Base-by-base conservation (phyloP, 64 coral and sea anemone species). In the Platygyra sinensis region DNA sequence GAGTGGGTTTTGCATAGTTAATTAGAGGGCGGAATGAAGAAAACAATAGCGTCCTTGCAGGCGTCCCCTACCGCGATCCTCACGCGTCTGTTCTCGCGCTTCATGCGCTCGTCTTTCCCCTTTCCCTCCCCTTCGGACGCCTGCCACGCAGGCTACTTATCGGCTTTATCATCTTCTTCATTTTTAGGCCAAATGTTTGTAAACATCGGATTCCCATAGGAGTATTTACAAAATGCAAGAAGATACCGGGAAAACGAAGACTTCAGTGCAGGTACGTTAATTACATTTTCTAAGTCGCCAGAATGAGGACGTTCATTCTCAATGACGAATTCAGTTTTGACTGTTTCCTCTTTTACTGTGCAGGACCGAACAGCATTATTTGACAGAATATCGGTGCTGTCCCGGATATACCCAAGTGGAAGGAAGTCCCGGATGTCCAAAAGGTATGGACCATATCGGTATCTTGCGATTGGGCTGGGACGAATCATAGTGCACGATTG, bases 371-470 rank as follows among this genome's bases (percentile, higher is more conserved):
- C 83, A 80, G 3, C 88, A 89, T 72, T 90, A 87, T 62, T 64
- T 93, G 20, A 96, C 91, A 18, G 75, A 93, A 14, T 90, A 96
- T 73, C 73, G 86, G 28, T 96, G 94, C 30, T 96, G 94, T 72
- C 80, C 94, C 24, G 91, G 91, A 50, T 96, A 93, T 16, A 36
- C 72, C 24, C 74, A 76, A 69, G 76, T 60, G 19, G 8, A 64
- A 16, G 87, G 87, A 67, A 64, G 86, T 81, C 28, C 82, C 59
- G 94, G 94, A 52, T 96, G 94, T 81, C 91, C 94, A 31, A 93
- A 82, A 96, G 94, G 94, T 95, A 75, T 32, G 1, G 62, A 18
- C 2, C 32, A 30, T 46, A 46, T 46, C 42, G 42, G 42, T 46
- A 46, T 8, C 42, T 5, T 46, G 42, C 42, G 42, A 46, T 46